These are phyloP conservation scores for Harpagoxenus sublaevis DNA, from an alignment of 2,888 invertebrate genomes.

Conservation along the genomic window DNA sequence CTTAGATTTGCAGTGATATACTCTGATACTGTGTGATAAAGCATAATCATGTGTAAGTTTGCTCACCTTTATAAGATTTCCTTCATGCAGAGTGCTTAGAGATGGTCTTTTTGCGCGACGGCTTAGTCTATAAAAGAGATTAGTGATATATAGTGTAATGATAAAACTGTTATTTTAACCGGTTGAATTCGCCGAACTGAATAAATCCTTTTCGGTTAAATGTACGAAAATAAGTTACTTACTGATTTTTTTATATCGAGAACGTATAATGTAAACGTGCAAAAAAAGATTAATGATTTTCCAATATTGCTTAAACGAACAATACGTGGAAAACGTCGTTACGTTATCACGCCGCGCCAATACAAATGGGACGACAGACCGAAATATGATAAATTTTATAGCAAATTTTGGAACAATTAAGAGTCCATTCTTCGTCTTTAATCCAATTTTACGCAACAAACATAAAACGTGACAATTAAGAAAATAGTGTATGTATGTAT, in stretches of 20 bases:
- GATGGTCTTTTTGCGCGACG: constrained; percentile 94
- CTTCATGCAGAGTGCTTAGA: constrained; percentile 92
- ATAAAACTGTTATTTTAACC: neutral
- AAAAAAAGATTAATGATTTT: constrained; percentile 16
- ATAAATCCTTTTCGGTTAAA: constrained; percentile 15
- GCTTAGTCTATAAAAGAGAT: constrained; percentile 79
- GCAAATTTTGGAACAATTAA: neutral
- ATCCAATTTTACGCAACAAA: neutral
- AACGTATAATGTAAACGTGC: no score
- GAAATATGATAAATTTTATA: neutral
- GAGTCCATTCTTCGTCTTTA: neutral
- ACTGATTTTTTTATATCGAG: neutral
- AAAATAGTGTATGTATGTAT: neutral
- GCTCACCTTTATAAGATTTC: constrained; percentile 86
- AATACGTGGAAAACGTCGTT: neutral
- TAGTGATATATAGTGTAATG: neutral
- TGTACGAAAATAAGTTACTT: neutral
- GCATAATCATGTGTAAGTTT: neutral
- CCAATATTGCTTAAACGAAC: constrained; percentile 22
- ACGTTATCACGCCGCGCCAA: neutral
- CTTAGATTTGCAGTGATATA: no score
- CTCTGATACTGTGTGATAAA: no score
- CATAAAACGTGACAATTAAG: neutral
- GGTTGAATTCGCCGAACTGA: neutral
- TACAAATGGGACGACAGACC: neutral